Evolutionary conservation across 1,140 invertebrate genomes (phyloP).

Genomic region (Drusus annulatus): DNA sequence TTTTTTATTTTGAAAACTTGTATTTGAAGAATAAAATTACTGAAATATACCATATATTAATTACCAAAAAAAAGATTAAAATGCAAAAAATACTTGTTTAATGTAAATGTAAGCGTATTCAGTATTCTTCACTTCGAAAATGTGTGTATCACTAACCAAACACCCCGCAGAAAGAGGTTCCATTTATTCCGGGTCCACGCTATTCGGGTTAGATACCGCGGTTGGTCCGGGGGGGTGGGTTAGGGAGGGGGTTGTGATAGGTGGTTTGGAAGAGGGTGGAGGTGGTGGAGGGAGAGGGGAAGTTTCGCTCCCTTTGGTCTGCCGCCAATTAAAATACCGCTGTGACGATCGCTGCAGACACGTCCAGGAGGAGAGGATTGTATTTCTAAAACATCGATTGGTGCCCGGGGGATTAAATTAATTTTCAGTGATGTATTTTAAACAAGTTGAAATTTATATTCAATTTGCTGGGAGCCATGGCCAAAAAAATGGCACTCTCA

Average conservation of each 20-base stretch:
- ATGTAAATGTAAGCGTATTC: too few species aligned
- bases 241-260: too few species aligned
- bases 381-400: slow-evolving; percentile 1
- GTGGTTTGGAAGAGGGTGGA: neutral
- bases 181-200: slow-evolving; percentile 24
- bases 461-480: too few species aligned
- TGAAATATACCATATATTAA: too few species aligned
- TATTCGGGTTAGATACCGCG: slow-evolving; percentile 5
- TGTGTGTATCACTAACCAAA: too few species aligned
- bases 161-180: slow-evolving; percentile 17
- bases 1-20: too few species aligned
- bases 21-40: too few species aligned
- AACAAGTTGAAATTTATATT: too few species aligned
- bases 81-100: too few species aligned
- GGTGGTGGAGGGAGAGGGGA: neutral
- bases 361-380: slow-evolving; percentile 2
- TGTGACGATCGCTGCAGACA: slow-evolving; percentile 9
- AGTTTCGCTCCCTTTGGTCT: slow-evolving; percentile 17
- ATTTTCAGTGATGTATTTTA: neutral
- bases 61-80: too few species aligned
- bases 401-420: neutral
- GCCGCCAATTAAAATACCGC: slow-evolving; percentile 44
- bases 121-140: too few species aligned
- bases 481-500: too few species aligned
- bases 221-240: neutral